A percentile compares a stretch with the other conserved stretches of the same genome.
Evolutionary conservation across 2,888 invertebrate genomes (phyloP).

Genomic region (Cantharis rustica): DNA sequence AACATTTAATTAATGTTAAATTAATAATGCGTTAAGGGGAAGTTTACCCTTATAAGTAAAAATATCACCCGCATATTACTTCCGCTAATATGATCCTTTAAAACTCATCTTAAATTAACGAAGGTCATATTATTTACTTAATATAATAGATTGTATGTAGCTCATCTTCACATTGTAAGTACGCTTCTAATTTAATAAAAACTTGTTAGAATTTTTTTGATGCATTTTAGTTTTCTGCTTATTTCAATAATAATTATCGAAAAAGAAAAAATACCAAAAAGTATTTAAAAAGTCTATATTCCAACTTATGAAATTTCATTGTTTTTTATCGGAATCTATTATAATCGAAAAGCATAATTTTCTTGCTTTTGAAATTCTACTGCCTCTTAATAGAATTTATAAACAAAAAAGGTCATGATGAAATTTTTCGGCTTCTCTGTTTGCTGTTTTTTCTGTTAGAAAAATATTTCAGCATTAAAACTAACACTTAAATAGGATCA

Average conservation of each 20-base stretch:
- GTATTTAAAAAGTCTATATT: too few species aligned
- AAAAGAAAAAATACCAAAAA: too few species aligned
- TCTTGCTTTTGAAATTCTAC: too few species aligned
- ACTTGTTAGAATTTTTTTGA: not conserved
- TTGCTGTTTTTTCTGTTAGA: too few species aligned
- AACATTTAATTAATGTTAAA: not conserved
- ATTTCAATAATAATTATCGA: not conserved
- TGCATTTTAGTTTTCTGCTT: not conserved
- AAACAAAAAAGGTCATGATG: too few species aligned
- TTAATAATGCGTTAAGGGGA: not conserved
- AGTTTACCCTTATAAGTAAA: conserved; percentile 11
- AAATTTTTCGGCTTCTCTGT: too few species aligned
- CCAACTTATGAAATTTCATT: too few species aligned
- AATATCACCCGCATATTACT: conserved; percentile 18
- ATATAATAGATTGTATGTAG: conserved; percentile 16
- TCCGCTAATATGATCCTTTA: conserved; percentile 11
- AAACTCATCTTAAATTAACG: not conserved
- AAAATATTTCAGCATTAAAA: too few species aligned
- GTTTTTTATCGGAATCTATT: too few species aligned
- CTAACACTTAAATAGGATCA: too few species aligned
- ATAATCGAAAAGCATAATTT: too few species aligned
- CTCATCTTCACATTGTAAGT: conserved; percentile 6
- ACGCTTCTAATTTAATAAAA: not conserved
- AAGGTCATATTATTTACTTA: conserved; percentile 21
- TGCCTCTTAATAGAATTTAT: too few species aligned